These are phyloP conservation scores for Drosophila koepferae DNA, from an alignment of 2,888 invertebrate species.

Conservation along the genomic window DNA sequence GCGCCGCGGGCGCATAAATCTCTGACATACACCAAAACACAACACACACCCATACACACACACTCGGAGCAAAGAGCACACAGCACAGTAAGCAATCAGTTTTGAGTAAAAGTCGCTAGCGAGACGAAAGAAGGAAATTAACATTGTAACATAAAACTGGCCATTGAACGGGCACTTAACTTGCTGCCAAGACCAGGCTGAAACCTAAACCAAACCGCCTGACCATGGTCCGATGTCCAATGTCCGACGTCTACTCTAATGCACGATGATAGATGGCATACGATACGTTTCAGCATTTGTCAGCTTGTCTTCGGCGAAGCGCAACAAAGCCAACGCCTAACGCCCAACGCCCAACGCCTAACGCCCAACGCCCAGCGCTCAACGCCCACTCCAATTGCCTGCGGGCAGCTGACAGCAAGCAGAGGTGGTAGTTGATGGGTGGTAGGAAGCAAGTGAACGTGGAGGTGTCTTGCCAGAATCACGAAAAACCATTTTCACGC, in stretches of 20 bases:
- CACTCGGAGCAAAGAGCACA: constrained; percentile 15
- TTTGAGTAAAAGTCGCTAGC: constrained; percentile 65
- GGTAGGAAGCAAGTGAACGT: not conserved
- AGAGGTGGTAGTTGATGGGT: not conserved
- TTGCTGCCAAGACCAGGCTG: constrained; percentile 61
- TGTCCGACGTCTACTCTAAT: constrained; percentile 62
- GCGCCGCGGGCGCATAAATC: constrained; percentile 73
- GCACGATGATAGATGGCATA: constrained; percentile 82
- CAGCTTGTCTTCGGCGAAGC: constrained; percentile 79
- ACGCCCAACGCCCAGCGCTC: not conserved
- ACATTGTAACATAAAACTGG: constrained; percentile 80
- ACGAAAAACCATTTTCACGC: constrained; percentile 82
- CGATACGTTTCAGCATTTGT: constrained; percentile 81
- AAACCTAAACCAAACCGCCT: constrained; percentile 32
- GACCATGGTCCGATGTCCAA: constrained; percentile 47
- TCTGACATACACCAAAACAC: constrained; percentile 35
- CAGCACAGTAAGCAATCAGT: constrained; percentile 64
- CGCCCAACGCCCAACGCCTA: not conserved
- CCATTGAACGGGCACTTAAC: constrained; percentile 81
- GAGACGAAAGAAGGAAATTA: constrained; percentile 69
- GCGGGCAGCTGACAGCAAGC: constrained; percentile 10
- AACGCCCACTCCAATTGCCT: constrained; percentile 8
- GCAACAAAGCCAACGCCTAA: constrained; percentile 79
- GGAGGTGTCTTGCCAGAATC: constrained; percentile 48
- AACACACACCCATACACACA: constrained; percentile 15